phyloP scores from a whole-genome alignment of 2,888 invertebrate species.

The Notodonta ziczac region DNA sequence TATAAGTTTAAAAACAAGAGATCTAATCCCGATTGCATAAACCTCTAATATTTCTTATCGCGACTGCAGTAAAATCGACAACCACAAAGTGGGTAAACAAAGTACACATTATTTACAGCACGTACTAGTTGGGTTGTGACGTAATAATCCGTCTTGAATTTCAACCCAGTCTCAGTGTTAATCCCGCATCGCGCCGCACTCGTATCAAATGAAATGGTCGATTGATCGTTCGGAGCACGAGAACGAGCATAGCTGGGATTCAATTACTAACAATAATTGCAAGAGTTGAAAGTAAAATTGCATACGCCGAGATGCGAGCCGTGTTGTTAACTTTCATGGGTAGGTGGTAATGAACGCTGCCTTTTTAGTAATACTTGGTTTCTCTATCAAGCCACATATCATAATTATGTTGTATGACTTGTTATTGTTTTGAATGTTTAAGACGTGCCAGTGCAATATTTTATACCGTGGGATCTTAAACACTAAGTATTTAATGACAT shows the following conservation, averaged over 20 bases:
- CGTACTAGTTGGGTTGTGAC: slow-evolving; percentile 23
- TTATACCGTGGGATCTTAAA: too few species aligned
- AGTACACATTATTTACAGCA: slow-evolving; percentile 17
- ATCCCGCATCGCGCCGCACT: slow-evolving; percentile 28
- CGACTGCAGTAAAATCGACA: neutral
- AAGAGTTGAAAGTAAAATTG: slow-evolving; percentile 46
- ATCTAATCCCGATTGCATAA: neutral
- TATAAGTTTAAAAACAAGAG: neutral
- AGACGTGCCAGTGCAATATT: too few species aligned
- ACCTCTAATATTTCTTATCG: neutral
- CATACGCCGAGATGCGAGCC: slow-evolving; percentile 26
- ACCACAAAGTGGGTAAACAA: slow-evolving; percentile 16
- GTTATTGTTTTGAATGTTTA: too few species aligned
- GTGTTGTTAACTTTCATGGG: slow-evolving; percentile 28
- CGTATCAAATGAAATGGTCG: slow-evolving; percentile 43
- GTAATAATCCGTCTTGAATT: slow-evolving; percentile 33
- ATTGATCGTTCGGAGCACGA: slow-evolving; percentile 39
- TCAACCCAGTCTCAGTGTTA: slow-evolving; percentile 43
- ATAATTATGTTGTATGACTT: neutral
- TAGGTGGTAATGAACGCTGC: neutral
- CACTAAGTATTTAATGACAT: too few species aligned
- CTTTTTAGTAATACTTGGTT: neutral
- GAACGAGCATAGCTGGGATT: slow-evolving; percentile 39
- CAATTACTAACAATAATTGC: slow-evolving; percentile 38
- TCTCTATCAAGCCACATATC: neutral